These are phyloP conservation scores for Trichonephila inaurata DNA, from an alignment of 1,140 invertebrate genomes.

Conservation along the genomic window DNA sequence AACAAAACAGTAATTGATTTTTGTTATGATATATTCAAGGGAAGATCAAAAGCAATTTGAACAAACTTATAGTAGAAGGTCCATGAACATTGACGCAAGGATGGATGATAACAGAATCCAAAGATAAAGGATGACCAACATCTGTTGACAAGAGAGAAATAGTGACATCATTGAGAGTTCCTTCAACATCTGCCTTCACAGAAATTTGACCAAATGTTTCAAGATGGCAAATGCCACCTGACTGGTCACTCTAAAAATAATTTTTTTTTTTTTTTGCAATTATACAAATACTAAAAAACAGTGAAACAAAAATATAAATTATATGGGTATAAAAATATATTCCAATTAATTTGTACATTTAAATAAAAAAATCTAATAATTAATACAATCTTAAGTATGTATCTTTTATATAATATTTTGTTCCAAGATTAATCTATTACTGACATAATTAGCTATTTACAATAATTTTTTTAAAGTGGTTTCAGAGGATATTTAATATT, in stretches of 20 bases:
- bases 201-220: constrained; percentile 66
- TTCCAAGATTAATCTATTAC: no score
- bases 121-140: constrained; percentile 3
- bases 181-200: constrained; percentile 60
- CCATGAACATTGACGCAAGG: constrained; percentile 59
- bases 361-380: no score
- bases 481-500: no score
- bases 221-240: constrained; percentile 14
- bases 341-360: no score
- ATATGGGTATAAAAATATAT: background rate
- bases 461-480: no score
- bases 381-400: no score
- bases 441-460: no score
- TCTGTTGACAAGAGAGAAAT: background rate
- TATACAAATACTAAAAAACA: no score
- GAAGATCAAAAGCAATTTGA: no score
- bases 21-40: no score
- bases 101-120: constrained; percentile 63
- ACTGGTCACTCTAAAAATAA: constrained; percentile 48
- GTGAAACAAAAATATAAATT: background rate
- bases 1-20: no score
- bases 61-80: background rate
- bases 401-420: no score
- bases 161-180: constrained; percentile 44
- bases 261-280: background rate